Conservation (phyloP, 2,113 vertebrate genomes). For the Anarhynchus alexandrinus region DNA sequence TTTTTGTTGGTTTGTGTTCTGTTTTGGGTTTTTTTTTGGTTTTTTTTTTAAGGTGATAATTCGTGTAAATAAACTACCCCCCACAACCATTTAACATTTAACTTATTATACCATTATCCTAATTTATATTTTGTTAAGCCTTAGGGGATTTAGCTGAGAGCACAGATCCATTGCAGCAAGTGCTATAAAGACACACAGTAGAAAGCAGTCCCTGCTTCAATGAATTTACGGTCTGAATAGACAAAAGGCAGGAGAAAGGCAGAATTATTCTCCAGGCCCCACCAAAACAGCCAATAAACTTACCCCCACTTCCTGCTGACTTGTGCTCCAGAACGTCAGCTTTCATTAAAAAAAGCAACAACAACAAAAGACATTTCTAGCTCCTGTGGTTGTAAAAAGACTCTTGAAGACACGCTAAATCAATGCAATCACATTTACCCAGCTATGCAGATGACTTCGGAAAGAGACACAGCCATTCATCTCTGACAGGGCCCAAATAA, state of each 20-base stretch:
- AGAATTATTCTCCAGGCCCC: constrained; percentile 58
- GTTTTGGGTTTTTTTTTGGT: not conserved
- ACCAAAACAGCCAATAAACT: constrained; percentile 62
- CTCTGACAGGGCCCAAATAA: not conserved
- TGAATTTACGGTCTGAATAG: constrained; percentile 53
- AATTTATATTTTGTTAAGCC: constrained; percentile 60
- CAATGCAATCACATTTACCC: constrained; percentile 10
- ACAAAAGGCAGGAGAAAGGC: constrained; percentile 62
- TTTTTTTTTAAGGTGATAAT: constrained; percentile 19
- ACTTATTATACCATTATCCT: constrained; percentile 44
- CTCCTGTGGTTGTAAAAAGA: constrained; percentile 43
- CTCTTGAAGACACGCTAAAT: constrained; percentile 36
- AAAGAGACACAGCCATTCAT: not conserved
- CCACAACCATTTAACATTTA: constrained; percentile 6
- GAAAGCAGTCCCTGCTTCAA: constrained; percentile 32
- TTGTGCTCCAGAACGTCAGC: constrained; percentile 38
- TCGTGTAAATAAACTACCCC: constrained; percentile 36
- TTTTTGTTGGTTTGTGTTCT: not conserved
- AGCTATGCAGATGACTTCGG: constrained; percentile 8
- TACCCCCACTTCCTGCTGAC: constrained; percentile 43
- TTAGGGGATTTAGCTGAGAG: constrained; percentile 38
- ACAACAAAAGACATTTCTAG: constrained; percentile 50
- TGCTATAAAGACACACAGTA: constrained; percentile 33
- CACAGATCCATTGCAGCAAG: constrained; percentile 23
- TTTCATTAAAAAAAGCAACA: constrained; percentile 48